Evolutionary conservation across 2,797 vertebrate genomes (phyloP).

Genomic region (Phoxinus dragarum): DNA sequence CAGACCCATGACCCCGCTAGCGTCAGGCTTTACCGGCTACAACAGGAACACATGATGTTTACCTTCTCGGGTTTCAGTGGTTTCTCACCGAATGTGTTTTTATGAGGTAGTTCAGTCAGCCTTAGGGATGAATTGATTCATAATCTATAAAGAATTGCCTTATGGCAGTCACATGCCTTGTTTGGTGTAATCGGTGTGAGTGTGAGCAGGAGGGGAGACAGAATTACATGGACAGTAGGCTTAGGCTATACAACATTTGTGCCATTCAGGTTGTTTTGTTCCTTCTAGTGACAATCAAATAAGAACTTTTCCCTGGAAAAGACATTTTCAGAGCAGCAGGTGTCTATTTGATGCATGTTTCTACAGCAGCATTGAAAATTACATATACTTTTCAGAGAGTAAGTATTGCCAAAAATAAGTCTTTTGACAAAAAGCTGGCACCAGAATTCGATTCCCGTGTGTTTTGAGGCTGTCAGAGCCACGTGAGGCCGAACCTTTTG

Average conservation of each 20-base stretch:
- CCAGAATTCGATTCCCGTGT: not conserved
- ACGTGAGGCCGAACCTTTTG: not conserved
- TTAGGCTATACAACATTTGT: not conserved
- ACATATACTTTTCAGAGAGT: no score
- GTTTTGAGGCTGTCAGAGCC: not conserved
- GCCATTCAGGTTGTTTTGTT: not conserved
- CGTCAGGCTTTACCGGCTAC: not conserved
- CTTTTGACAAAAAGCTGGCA: not conserved
- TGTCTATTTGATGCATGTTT: not conserved
- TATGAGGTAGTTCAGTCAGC: not conserved
- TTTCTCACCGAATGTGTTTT: not conserved
- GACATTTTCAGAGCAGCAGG: not conserved
- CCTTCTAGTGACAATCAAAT: not conserved
- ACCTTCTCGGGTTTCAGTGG: not conserved
- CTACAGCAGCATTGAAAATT: not conserved
- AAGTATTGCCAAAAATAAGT: not conserved
- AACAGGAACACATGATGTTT: not conserved
- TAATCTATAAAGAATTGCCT: conserved; percentile 44
- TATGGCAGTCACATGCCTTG: conserved; percentile 28
- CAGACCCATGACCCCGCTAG: not conserved
- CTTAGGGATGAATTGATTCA: conserved; percentile 28
- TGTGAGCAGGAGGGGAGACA: not conserved
- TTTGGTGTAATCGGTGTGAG: not conserved
- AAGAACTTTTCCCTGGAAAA: not conserved
- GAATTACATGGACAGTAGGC: conserved; percentile 22